phyloP scores from a whole-genome alignment of 2,113 vertebrate genomes.

The Scomber scombrus region DNA sequence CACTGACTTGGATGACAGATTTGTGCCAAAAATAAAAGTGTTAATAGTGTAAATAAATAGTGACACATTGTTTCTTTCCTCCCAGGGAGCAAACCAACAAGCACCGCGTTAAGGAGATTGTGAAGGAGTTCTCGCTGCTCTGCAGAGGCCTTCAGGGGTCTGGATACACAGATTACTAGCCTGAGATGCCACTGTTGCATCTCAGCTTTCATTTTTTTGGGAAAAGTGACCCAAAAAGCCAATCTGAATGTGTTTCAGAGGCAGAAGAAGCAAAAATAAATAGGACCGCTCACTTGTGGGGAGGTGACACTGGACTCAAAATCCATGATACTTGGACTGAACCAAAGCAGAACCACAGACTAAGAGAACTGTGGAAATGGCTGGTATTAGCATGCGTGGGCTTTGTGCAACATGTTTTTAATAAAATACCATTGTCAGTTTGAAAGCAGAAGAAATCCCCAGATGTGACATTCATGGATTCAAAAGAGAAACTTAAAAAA shows the following conservation, averaged over 20 bases:
- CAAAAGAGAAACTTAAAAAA: too few relatives aligned
- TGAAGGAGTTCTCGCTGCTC: constrained; percentile 95
- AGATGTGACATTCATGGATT: background rate
- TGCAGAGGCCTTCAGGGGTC: constrained; percentile 94
- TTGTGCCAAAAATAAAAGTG: background rate
- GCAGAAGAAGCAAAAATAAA: background rate
- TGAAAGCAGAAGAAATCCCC: constrained; percentile 21
- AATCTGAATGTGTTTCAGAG: constrained; percentile 1
- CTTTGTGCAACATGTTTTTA: constrained; percentile 53
- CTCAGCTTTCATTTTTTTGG: background rate
- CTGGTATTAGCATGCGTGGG: background rate
- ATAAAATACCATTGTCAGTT: constrained; percentile 27
- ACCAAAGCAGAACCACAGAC: constrained; percentile 18
- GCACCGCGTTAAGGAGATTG: constrained; percentile 91
- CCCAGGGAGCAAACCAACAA: constrained; percentile 95
- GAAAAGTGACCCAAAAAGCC: background rate
- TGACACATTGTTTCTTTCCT: constrained; percentile 10
- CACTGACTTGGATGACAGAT: too few relatives aligned
- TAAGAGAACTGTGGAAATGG: background rate
- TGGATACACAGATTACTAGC: constrained; percentile 90
- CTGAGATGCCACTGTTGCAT: background rate
- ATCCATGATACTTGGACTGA: constrained; percentile 5
- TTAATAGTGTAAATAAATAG: too few relatives aligned
- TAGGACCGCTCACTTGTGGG: background rate
- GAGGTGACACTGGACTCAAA: constrained; percentile 16